Evolutionary conservation across 2,888 invertebrate species (phyloP).

Genomic region (Rapana venosa): DNA sequence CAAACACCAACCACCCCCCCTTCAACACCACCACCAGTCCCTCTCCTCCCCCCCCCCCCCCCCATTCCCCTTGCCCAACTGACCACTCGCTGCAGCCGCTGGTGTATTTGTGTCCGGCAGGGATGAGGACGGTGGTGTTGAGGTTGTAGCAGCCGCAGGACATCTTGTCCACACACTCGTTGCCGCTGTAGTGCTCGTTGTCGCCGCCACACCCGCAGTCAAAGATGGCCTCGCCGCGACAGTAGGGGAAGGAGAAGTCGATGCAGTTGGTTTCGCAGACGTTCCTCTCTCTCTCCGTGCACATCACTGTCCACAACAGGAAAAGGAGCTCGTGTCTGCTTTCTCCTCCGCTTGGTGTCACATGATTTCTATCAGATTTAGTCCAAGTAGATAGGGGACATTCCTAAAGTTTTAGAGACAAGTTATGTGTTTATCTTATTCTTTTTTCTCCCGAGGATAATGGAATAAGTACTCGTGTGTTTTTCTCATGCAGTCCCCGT

Average conservation of each 20-base stretch:
- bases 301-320: not conserved
- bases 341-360: not conserved
- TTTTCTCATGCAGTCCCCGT: too few relatives aligned
- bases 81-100: constrained; percentile 32
- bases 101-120: constrained; percentile 21
- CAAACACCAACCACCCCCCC: too few relatives aligned
- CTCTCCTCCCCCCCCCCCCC: not conserved
- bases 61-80: not conserved
- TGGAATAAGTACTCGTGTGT: too few relatives aligned
- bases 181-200: not conserved
- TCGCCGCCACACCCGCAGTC: constrained; percentile 34
- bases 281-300: constrained; percentile 23
- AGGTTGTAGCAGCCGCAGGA: constrained; percentile 41
- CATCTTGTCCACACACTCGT: constrained; percentile 31
- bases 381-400: too few relatives aligned
- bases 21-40: not conserved
- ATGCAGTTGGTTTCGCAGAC: constrained; percentile 37
- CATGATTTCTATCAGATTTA: too few relatives aligned
- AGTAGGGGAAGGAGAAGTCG: constrained; percentile 40
- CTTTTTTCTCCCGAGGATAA: too few relatives aligned
- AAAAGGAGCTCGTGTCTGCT: not conserved
- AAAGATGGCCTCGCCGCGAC: not conserved
- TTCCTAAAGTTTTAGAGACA: too few relatives aligned
- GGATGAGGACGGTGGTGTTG: constrained; percentile 31
- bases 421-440: too few relatives aligned